Evolutionary conservation across 2,888 invertebrate genomes (phyloP).

Genomic region (Calliopum simillimum): DNA sequence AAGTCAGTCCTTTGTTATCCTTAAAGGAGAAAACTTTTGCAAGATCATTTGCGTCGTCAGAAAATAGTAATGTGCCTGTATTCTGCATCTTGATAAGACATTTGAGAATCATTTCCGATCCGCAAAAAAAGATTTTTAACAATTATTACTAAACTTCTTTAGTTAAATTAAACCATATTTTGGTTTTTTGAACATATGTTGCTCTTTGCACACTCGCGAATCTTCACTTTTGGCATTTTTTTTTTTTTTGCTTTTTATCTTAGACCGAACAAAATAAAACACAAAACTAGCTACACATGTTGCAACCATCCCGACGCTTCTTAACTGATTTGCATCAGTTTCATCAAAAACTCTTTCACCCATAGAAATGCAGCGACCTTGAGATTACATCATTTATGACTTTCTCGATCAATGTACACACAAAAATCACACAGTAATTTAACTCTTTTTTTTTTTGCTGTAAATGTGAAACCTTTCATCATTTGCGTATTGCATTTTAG

Average conservation of each 20-base stretch:
- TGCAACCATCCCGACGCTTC: constrained; percentile 24
- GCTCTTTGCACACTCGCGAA: too few species aligned
- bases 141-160: too few species aligned
- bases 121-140: too few species aligned
- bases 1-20: too few species aligned
- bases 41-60: too few species aligned
- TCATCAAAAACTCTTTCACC: neutral
- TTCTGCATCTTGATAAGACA: too few species aligned
- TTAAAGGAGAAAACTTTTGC: too few species aligned
- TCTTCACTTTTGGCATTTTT: neutral
- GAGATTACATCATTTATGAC: too few species aligned
- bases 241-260: neutral
- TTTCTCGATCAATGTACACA: neutral
- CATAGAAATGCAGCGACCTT: neutral
- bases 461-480: neutral
- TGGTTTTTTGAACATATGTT: too few species aligned
- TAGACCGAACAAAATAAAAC: neutral
- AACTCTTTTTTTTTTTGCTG: constrained; percentile 23
- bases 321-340: constrained; percentile 29
- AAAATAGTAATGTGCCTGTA: too few species aligned
- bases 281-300: constrained; percentile 26
- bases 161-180: too few species aligned
- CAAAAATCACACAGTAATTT: neutral
- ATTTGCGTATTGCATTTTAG: constrained; percentile 9
- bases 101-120: too few species aligned